Evolutionary conservation across 2,888 invertebrate genomes (phyloP), one percentile per base, ranked within the genome.

Genomic region (Psylliodes chrysocephalus): DNA sequence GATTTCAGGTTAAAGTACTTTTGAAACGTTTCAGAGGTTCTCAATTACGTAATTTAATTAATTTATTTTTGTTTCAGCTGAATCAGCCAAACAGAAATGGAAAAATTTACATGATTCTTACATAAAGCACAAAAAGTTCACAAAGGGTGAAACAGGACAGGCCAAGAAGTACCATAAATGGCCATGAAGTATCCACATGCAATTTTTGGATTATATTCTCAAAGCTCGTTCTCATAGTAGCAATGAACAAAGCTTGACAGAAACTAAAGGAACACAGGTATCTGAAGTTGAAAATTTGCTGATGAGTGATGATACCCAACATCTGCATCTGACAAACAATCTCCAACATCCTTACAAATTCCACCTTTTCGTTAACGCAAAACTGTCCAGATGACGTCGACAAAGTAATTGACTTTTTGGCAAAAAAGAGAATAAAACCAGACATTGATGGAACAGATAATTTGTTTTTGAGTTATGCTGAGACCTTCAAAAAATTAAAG

Each of bases 161-260:
- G 40, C 22, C 40, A 55, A 25, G 10, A 56, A 56, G 56, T 56
- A 56, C 15, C 28, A 44, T 44, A 0, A 56, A 15, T 44, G 56
- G 30, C 56, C 56, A n/a, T 56, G 42, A 18, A 56, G 56, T 56
- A 46, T n/a, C 1, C 56, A 56, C 25, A 56, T 56, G 46, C 8
- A 5, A 14, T 28, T 46, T 56, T 44, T 33, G 17, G 25, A 33
- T 30, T 52, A 52, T 17, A 14, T 3, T 42, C 42, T 42, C 15
- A 42, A 42, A 35, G 33, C 18, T 17, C 52, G 52, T 35, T 52
- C 15, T 8, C 52, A 52, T 33, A 35, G 33, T 52, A 15, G 35
- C 18, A 35, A 52, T 18, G 6, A 33, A 52, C n/a, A 52, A 52
- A 14, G 25, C 25, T 44, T 42, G 28, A 14, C 55, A 55, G 44